phyloP scores from a whole-genome alignment of 2,113 vertebrate genomes.

The Murina feae region DNA sequence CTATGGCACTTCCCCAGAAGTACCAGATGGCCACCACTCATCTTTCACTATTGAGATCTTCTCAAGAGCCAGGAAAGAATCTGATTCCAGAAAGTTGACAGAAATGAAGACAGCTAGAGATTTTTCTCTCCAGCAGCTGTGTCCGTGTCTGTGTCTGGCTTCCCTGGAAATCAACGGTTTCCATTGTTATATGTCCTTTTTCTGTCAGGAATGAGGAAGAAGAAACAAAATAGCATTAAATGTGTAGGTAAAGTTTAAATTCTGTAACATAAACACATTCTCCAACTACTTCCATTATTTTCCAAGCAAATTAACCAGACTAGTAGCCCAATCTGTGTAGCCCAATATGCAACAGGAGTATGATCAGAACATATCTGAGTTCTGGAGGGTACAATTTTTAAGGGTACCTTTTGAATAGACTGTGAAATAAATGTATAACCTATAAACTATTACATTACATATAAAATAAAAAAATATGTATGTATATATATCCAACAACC shows the following conservation, averaged over 20 bases:
- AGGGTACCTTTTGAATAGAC: neutral
- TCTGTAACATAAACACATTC: neutral
- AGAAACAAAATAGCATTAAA: neutral
- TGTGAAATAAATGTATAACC: neutral
- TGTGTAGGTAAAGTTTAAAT: neutral
- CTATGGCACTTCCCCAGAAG: slow-evolving; percentile 17
- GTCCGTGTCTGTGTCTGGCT: slow-evolving; percentile 7
- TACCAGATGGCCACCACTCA: slow-evolving; percentile 30
- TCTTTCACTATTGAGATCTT: slow-evolving; percentile 15
- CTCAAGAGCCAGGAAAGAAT: slow-evolving; percentile 40
- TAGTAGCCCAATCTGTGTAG: neutral
- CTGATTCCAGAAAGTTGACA: slow-evolving; percentile 30
- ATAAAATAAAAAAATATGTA: neutral
- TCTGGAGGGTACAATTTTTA: neutral
- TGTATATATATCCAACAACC: neutral
- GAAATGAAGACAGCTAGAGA: slow-evolving; percentile 18
- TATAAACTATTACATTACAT: neutral
- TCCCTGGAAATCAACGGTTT: neutral
- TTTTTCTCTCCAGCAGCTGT: neutral
- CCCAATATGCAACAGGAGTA: neutral
- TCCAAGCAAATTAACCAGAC: neutral
- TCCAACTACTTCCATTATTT: neutral
- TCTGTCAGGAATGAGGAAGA: neutral
- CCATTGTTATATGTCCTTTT: neutral
- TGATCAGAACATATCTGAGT: neutral